These are phyloP conservation scores for Drosophila lacicola DNA, from an alignment of 2,888 invertebrate genomes.

Conservation along the genomic window DNA sequence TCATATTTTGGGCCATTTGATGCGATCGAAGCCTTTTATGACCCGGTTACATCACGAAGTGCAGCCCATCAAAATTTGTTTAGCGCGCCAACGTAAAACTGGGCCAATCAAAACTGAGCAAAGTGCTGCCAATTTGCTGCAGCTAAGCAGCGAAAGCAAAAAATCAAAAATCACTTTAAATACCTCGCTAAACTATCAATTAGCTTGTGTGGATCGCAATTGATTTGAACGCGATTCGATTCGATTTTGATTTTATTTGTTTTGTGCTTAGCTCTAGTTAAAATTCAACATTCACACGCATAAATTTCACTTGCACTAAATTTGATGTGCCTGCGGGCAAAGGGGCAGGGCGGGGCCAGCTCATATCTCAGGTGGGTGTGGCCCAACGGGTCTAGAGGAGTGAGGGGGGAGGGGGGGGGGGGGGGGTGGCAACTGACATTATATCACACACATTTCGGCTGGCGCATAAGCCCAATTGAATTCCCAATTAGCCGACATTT, in stretches of 20 bases:
- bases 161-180: constrained; percentile 22
- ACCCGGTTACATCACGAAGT: constrained; percentile 48
- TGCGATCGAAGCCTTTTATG: constrained; percentile 42
- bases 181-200: constrained; percentile 54
- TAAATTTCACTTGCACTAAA: constrained; percentile 77
- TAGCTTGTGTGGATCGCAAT: constrained; percentile 32
- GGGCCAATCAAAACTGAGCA: constrained; percentile 36
- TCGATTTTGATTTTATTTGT: constrained; percentile 37
- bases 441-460: constrained; percentile 37
- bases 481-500: constrained; percentile 64
- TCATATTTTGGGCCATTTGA: constrained; percentile 32
- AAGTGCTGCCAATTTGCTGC: constrained; percentile 33
- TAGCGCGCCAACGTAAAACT: constrained; percentile 23
- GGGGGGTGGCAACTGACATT: constrained; percentile 26
- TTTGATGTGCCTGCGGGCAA: constrained; percentile 31
- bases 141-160: constrained; percentile 48
- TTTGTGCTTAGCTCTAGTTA: constrained; percentile 49
- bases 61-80: constrained; percentile 21
- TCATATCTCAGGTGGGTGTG: constrained; percentile 19
- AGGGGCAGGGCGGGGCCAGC: constrained; percentile 15
- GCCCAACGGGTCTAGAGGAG: neutral
- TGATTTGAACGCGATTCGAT: constrained; percentile 34
- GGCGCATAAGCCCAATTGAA: constrained; percentile 36
- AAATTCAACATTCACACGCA: constrained; percentile 75
- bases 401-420: neutral